Evolutionary conservation across 2,797 vertebrate species (phyloP).

Genomic region (Microctenopoma stevenorrisi): DNA sequence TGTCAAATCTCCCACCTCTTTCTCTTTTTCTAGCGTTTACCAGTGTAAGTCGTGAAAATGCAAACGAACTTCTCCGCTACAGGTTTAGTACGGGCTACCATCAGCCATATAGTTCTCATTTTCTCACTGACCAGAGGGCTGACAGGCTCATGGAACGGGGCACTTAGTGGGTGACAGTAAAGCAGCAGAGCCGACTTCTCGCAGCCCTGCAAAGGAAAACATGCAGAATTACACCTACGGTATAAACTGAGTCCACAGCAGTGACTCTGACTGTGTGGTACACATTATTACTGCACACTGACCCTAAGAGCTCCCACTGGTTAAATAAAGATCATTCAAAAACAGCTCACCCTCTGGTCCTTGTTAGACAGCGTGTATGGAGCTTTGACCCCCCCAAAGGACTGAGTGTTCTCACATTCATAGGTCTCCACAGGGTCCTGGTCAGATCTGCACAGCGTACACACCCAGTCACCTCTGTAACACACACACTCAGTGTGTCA

Average conservation of each 20-base stretch:
- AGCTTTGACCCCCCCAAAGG: slow-evolving; percentile 63
- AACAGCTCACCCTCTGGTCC: slow-evolving; percentile 89
- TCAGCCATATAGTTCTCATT: too few relatives aligned
- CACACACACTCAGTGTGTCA: background rate
- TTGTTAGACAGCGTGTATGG: slow-evolving; percentile 82
- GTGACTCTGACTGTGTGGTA: too few relatives aligned
- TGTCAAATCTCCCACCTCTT: too few relatives aligned
- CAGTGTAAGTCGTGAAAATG: too few relatives aligned
- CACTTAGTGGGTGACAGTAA: slow-evolving; percentile 90
- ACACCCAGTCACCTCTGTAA: slow-evolving; percentile 95
- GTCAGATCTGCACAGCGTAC: slow-evolving; percentile 90
- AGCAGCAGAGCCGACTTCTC: slow-evolving; percentile 93
- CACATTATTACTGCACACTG: too few relatives aligned
- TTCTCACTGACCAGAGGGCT: slow-evolving; percentile 84
- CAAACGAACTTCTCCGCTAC: too few relatives aligned
- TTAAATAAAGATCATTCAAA: background rate
- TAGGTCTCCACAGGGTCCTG: slow-evolving; percentile 85
- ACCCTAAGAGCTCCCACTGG: background rate
- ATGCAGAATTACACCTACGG: slow-evolving; percentile 21
- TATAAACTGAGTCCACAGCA: background rate
- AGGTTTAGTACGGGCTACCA: too few relatives aligned
- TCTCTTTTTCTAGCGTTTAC: too few relatives aligned
- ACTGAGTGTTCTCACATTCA: slow-evolving; percentile 84
- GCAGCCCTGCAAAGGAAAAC: slow-evolving; percentile 87
- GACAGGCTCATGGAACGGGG: slow-evolving; percentile 96